These are phyloP conservation scores for Ophion ellenae DNA, from an alignment of 2,888 invertebrate genomes.

Conservation along the genomic window DNA sequence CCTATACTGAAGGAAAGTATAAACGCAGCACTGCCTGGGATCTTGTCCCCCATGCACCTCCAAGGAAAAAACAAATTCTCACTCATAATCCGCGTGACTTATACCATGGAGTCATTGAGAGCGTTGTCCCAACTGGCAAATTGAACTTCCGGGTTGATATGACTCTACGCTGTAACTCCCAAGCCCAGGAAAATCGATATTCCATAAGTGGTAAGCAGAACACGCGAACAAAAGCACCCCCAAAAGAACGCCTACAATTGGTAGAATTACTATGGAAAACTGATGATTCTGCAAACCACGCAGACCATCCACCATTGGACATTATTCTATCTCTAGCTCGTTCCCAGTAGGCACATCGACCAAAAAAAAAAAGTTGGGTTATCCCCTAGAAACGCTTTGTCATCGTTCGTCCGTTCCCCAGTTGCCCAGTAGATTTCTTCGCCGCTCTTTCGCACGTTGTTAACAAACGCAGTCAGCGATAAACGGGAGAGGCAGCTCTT, in stretches of 20 bases:
- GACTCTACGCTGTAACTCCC: too few species aligned
- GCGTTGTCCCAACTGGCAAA: too few species aligned
- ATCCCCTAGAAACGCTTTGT: not conserved
- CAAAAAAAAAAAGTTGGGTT: not conserved
- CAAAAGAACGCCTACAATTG: not conserved
- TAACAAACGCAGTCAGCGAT: conserved; percentile 8
- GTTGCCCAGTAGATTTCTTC: not conserved
- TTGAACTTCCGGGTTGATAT: too few species aligned
- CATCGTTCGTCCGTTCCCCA: not conserved
- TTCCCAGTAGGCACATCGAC: not conserved
- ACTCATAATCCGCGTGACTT: too few species aligned
- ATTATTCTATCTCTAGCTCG: not conserved
- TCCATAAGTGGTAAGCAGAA: too few species aligned
- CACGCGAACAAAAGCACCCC: not conserved
- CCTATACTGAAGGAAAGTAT: too few species aligned
- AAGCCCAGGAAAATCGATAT: too few species aligned
- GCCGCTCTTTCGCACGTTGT: not conserved
- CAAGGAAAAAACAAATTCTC: too few species aligned
- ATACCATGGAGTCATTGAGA: too few species aligned
- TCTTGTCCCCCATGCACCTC: too few species aligned
- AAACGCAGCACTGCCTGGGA: too few species aligned
- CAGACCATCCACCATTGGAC: not conserved
- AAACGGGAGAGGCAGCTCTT: conserved; percentile 12
- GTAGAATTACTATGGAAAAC: not conserved
- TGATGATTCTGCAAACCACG: not conserved